Base-by-base conservation (phyloP, 2,888 invertebrate genomes). In the Melanchra persicariae region DNA sequence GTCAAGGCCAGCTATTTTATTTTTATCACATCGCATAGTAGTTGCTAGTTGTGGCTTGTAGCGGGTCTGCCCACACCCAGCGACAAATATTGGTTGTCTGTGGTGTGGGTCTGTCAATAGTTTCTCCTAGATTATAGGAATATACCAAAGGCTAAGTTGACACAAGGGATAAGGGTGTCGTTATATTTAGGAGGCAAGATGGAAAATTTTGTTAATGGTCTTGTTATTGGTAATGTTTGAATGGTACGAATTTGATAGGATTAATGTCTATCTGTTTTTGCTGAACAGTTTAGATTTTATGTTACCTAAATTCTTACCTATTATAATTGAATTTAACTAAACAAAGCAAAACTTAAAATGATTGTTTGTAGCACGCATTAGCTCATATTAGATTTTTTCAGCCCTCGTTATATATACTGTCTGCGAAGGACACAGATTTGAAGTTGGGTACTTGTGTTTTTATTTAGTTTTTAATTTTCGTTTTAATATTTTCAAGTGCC, bases 1-100 rank as follows among this genome's bases (percentile, higher is more conserved):
- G 7, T 15, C 77, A 73, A 77, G 77, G 73, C n/a, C 22, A 47
- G 68, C n/a, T 19, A 73, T 69, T 77, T 70, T 59, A 70, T 70
- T 70, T 77, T 77, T 45, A 69, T 58, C 17, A 26, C 57, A 26
- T 37, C 19, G 19, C 26, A 43, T 45, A 76, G 9, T 40, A 45
- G 57, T 55, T 47, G 47, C 30, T 76, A 40, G 47, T 47, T 54
- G 45, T 52, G 34, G 65, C 15, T 45, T 52, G 19, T 19, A n/a
- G 45, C 15, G 8, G n/a, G 19, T 24, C 37, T 75, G 66, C 2
- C 26, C 43, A 52, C 37, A 37, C 26, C 54, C 24, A 19, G 6
- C 10, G n/a, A n/a, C 37, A 58, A 77, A 52, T 37, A 70, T 58
- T 70, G 24, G 37, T 43, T 51, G n/a, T 55, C 65, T 75, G 47